Base-by-base conservation (phyloP, 1,140 invertebrate species). In the Micrasema longulum region DNA sequence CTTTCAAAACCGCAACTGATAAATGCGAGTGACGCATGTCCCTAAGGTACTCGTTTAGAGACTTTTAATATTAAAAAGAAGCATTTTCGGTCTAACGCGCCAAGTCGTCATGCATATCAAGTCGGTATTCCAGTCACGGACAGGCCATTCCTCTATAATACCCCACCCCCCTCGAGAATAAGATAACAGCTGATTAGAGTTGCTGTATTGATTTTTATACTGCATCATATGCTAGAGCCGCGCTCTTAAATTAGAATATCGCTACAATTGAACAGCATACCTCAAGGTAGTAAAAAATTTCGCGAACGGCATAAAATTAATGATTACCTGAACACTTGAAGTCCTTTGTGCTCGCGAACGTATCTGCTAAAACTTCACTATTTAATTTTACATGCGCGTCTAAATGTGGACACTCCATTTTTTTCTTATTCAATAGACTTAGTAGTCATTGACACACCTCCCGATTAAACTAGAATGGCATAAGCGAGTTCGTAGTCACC, bases 401-500 rank as follows among this genome's bases (percentile, higher is more conserved):
- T 75, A 88, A 84, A 83, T 88, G 87, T 78, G 86, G 82, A 82
- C 87, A 88, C 84, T 88, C 87, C 87, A 88, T 88, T 81, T 82
- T 82, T 76, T 23, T 26, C 12, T 16, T 18, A 53, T 35, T 57
- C 31, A 31, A 31, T 69, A 35, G n/a, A 43, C 26, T 11, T 57
- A 45, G n/a, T 57, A 52, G 55, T 69, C 66, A 57, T 69, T 26
- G 66, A 69, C 22, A 57, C 53, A 31, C 52, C 66, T 52, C 41
- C 52, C 50, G 18, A 57, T 23, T 31, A 23, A 14, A 45, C 31
- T 47, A 5, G 20, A 57, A 2, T 43, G 16, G 50, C 14, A 69
- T 69, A 36, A 20, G 18, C 16, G 38, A 57, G 20, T 35, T 45
- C 36, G 57, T 31, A 26, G 47, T 26, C 22, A 14, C 36, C 52